Conservation (phyloP, 2,113 vertebrate species). For the Arizona elegans region DNA sequence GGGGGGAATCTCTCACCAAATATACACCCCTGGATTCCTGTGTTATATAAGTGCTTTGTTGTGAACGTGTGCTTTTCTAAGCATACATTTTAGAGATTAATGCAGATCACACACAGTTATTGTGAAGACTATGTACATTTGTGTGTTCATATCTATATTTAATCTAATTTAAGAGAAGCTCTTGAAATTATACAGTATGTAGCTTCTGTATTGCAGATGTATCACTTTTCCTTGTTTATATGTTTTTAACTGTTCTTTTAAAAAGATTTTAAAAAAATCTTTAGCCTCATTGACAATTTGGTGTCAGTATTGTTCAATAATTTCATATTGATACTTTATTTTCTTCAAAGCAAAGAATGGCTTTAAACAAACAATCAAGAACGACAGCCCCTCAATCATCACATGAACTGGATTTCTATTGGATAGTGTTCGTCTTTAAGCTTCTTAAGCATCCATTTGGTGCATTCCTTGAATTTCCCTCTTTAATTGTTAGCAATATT, state of each 20-base stretch:
- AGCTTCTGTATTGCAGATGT: constrained; percentile 16
- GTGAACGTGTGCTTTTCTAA: background rate
- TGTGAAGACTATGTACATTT: constrained; percentile 25
- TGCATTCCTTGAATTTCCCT: background rate
- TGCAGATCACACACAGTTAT: constrained; percentile 27
- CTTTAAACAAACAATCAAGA: background rate
- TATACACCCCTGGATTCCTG: constrained; percentile 8
- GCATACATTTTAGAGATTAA: constrained; percentile 26
- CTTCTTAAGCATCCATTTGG: background rate
- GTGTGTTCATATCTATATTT: constrained; percentile 18
- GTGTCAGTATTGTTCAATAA: background rate
- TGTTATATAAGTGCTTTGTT: constrained; percentile 36
- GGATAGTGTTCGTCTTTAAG: background rate
- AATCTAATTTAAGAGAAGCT: constrained; percentile 8
- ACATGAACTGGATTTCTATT: background rate
- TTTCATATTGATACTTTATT: background rate
- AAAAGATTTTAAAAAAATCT: background rate
- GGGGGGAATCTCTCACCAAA: background rate
- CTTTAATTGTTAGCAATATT: background rate
- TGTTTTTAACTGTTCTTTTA: background rate
- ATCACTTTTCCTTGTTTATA: background rate
- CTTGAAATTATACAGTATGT: background rate
- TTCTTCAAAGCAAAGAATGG: background rate
- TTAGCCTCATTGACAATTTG: background rate
- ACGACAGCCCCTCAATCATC: background rate